Percentiles rank a stretch among this genome's conserved stretches.
phyloP scores from a whole-genome alignment of 2,888 invertebrate genomes.

The Drosophila cognata region DNA sequence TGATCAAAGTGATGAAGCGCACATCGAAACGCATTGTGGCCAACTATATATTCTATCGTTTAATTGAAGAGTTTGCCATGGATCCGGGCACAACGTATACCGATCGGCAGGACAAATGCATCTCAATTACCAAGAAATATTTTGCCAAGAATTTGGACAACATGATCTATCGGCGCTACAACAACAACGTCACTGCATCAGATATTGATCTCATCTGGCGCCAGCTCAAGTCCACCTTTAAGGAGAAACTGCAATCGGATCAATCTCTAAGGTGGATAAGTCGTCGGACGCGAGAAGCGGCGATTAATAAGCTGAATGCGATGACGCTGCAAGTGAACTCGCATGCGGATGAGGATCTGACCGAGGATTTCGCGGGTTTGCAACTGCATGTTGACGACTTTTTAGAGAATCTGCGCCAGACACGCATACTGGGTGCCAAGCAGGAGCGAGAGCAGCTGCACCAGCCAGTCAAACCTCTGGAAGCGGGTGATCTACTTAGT shows the following conservation, averaged over 20 bases:
- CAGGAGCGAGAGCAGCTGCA: slow-evolving; percentile 51
- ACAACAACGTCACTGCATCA: slow-evolving; percentile 60
- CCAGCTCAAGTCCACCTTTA: slow-evolving; percentile 74
- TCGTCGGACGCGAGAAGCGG: slow-evolving; percentile 56
- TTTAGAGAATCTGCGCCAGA: slow-evolving; percentile 63
- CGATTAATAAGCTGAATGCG: slow-evolving; percentile 71
- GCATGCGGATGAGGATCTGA: slow-evolving; percentile 64
- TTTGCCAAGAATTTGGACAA: slow-evolving; percentile 82
- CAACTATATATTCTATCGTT: slow-evolving; percentile 80
- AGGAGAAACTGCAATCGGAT: slow-evolving; percentile 52
- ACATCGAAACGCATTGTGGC: slow-evolving; percentile 72
- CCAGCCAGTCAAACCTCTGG: slow-evolving; percentile 62
- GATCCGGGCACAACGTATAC: slow-evolving; percentile 33
- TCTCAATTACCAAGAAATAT: slow-evolving; percentile 58
- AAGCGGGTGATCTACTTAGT: slow-evolving; percentile 57
- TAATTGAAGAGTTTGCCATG: slow-evolving; percentile 68
- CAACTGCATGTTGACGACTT: slow-evolving; percentile 58
- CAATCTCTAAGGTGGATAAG: slow-evolving; percentile 68
- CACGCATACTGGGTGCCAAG: neutral
- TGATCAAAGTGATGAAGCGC: slow-evolving; percentile 53
- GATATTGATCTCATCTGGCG: slow-evolving; percentile 79
- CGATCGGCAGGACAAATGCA: slow-evolving; percentile 56
- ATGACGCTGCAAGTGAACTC: slow-evolving; percentile 75
- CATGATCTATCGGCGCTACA: slow-evolving; percentile 75
- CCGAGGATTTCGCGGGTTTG: slow-evolving; percentile 69